phyloP scores from a whole-genome alignment of 2,797 vertebrate species.

The Mionectes olivaceus region DNA sequence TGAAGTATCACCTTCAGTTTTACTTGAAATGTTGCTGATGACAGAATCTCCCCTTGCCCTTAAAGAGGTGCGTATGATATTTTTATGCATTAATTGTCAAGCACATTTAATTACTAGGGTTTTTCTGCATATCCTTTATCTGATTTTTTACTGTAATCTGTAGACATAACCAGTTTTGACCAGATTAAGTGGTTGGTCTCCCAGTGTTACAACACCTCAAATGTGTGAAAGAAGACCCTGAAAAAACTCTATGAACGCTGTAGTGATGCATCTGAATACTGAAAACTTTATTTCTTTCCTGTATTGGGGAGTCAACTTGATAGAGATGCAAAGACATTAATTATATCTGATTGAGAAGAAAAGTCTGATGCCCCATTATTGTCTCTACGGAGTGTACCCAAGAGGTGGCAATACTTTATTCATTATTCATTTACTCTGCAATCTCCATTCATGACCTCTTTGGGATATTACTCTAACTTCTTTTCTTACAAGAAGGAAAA shows the following conservation, averaged over 20 bases:
- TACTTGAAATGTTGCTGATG: neutral
- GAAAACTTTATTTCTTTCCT: neutral
- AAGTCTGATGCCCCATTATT: neutral
- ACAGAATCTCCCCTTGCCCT: neutral
- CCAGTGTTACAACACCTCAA: neutral
- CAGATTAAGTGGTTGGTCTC: neutral
- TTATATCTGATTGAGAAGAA: neutral
- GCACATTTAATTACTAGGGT: neutral
- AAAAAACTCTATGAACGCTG: neutral
- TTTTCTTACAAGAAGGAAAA: neutral
- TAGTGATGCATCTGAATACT: neutral
- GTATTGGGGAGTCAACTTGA: neutral
- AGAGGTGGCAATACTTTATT: neutral
- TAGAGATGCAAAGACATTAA: neutral
- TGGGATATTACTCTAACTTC: neutral
- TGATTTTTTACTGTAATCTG: neutral
- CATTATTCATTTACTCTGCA: neutral
- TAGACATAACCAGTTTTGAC: neutral
- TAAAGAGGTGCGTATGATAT: neutral
- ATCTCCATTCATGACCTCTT: neutral
- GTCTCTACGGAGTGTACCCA: neutral
- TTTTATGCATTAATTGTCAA: neutral
- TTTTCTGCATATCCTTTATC: neutral
- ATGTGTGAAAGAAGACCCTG: neutral
- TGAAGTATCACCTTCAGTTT: neutral